Evolutionary conservation across 2,797 vertebrate species (phyloP).

Genomic region (Apodemus agrarius): DNA sequence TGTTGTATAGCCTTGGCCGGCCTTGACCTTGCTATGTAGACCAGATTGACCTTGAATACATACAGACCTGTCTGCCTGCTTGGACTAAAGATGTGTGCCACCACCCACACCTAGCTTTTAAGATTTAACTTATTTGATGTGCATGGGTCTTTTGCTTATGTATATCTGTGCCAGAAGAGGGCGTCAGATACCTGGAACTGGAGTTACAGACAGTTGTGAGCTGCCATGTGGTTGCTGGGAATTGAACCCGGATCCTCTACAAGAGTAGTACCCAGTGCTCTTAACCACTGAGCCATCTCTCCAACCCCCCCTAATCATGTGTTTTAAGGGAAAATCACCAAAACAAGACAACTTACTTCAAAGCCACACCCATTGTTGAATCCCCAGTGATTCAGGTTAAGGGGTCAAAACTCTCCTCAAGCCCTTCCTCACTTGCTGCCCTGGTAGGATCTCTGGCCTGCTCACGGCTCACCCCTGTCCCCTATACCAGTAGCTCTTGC

Average conservation of each 20-base stretch:
- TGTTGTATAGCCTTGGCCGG: not conserved
- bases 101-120: not conserved
- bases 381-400: conserved; percentile 6
- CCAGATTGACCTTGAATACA: not conserved
- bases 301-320: not conserved
- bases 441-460: conserved; percentile 20
- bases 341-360: conserved; percentile 1
- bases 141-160: not conserved
- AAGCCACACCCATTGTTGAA: not conserved
- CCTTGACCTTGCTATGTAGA: not conserved
- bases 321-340: not conserved
- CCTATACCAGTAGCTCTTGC: not conserved
- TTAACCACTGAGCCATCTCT: not conserved
- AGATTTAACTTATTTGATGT: not conserved
- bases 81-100: not conserved
- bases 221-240: not conserved
- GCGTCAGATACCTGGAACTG: not conserved
- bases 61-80: not conserved
- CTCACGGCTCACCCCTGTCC: not conserved
- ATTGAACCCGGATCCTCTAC: not conserved
- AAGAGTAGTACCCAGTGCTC: not conserved
- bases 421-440: not conserved
- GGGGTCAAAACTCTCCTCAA: not conserved
- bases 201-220: not conserved
- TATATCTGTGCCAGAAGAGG: not conserved